A percentile compares a stretch with the other conserved stretches of the same genome.
These are phyloP conservation scores for Bettongia penicillata DNA, from an alignment of 2,113 vertebrate species.

Conservation along the genomic window DNA sequence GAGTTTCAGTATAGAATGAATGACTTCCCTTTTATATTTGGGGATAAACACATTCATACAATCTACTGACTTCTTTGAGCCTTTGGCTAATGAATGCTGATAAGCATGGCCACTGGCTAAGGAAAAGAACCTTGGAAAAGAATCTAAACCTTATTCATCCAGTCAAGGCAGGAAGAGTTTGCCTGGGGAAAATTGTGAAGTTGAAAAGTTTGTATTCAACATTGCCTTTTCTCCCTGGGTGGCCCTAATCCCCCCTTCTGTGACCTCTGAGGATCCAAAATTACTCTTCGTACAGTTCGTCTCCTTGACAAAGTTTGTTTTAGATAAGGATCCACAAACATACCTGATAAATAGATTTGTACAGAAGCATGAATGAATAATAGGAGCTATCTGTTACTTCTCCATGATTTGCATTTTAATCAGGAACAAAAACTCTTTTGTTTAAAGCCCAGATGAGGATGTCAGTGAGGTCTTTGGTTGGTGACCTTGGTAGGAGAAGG, in stretches of 20 bases:
- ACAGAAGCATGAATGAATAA: not conserved
- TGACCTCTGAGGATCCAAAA: not conserved
- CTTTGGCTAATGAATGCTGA: not conserved
- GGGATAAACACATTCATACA: not conserved
- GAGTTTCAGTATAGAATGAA: not conserved
- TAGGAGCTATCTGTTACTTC: conserved; percentile 1
- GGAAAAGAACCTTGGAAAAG: not conserved
- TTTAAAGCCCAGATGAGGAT: not conserved
- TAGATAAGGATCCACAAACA: conserved; percentile 1
- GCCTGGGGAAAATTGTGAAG: not conserved
- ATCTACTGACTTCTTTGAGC: not conserved
- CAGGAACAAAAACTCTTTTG: not conserved
- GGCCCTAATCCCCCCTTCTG: not conserved
- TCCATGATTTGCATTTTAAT: not conserved
- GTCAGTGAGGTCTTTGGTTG: not conserved
- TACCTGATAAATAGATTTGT: not conserved
- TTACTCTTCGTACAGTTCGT: not conserved
- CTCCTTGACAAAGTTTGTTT: not conserved
- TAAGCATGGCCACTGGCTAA: not conserved
- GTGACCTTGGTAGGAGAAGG: not conserved
- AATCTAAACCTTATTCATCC: not conserved
- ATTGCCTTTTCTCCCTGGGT: not conserved
- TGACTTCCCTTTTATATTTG: conserved; percentile 1
- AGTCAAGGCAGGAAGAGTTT: not conserved
- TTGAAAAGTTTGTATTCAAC: not conserved